phyloP scores from a whole-genome alignment of 2,797 vertebrate species.

The Falco cherrug region DNA sequence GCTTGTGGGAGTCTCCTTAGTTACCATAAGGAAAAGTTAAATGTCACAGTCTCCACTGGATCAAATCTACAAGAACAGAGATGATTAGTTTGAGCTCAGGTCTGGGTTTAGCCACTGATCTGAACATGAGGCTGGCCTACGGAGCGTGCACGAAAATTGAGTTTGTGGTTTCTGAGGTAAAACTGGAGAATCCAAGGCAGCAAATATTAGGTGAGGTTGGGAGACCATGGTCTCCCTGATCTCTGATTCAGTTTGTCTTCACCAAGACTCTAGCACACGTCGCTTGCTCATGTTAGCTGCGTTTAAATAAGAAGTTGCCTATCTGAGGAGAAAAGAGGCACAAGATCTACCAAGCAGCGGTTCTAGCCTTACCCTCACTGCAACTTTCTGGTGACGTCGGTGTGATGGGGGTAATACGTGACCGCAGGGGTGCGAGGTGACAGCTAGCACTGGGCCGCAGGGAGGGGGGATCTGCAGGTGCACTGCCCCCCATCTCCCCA shows the following conservation, averaged over 20 bases:
- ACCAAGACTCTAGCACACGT: not conserved
- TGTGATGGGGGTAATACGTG: not conserved
- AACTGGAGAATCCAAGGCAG: not conserved
- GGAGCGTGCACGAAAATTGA: rapidly evolving
- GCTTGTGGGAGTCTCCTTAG: conserved; percentile 62
- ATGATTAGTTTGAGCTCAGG: not conserved
- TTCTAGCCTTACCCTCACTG: not conserved
- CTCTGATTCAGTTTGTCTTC: not conserved
- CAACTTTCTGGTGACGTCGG: not conserved
- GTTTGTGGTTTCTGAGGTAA: not conserved
- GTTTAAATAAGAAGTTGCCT: not conserved
- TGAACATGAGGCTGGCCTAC: rapidly evolving
- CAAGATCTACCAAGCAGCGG: not conserved
- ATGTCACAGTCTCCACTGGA: conserved; percentile 49
- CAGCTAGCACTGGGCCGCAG: not conserved
- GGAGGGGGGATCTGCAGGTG: not conserved
- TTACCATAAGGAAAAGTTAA: conserved; percentile 58
- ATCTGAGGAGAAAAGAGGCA: not conserved
- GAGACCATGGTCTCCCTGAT: not conserved
- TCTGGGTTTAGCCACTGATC: not conserved
- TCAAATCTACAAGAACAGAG: not conserved
- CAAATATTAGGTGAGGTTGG: not conserved
- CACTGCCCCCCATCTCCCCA: not conserved
- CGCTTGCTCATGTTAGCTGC: not conserved
- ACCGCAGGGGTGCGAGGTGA: not conserved